A percentile compares a stretch with the other conserved stretches of the same genome.
These are phyloP conservation scores for Apteryx mantelli DNA, from an alignment of 2,113 vertebrate species.

Conservation along the genomic window DNA sequence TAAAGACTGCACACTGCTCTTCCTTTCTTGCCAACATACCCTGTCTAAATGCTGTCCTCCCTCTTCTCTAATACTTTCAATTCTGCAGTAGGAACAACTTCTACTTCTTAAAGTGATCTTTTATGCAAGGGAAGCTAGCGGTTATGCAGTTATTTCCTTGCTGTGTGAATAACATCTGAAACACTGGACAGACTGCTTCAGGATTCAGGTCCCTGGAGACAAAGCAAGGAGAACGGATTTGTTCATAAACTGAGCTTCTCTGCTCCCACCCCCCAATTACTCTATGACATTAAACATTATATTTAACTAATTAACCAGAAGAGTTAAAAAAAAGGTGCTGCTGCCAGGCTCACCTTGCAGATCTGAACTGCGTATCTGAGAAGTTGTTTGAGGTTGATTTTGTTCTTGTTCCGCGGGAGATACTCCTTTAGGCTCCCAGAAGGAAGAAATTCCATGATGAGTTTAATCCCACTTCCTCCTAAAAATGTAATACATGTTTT, in stretches of 20 bases:
- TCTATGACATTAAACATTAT: no score
- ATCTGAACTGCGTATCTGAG: conserved; percentile 92
- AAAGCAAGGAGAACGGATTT: neutral
- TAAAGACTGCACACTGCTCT: fast-evolving
- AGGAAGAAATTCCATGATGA: conserved; percentile 98
- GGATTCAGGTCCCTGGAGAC: neutral
- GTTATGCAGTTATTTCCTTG: fast-evolving
- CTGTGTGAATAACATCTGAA: neutral
- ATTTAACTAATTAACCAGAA: neutral
- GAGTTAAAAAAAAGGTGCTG: neutral
- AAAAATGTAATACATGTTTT: neutral
- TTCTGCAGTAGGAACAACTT: neutral
- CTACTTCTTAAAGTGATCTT: neutral
- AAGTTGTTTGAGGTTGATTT: conserved; percentile 86
- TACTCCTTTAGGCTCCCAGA: conserved; percentile 97
- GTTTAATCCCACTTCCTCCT: conserved; percentile 93
- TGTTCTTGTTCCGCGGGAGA: conserved; percentile 87
- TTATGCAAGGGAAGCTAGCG: neutral
- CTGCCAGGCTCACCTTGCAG: conserved; percentile 84
- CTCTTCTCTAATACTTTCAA: neutral
- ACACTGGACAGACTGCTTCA: fast-evolving
- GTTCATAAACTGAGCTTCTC: no score
- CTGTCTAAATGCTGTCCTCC: neutral
- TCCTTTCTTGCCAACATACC: neutral
- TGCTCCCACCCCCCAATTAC: fast-evolving